Conservation (phyloP, 2,888 invertebrate species). For the Slavum lentiscoides region DNA sequence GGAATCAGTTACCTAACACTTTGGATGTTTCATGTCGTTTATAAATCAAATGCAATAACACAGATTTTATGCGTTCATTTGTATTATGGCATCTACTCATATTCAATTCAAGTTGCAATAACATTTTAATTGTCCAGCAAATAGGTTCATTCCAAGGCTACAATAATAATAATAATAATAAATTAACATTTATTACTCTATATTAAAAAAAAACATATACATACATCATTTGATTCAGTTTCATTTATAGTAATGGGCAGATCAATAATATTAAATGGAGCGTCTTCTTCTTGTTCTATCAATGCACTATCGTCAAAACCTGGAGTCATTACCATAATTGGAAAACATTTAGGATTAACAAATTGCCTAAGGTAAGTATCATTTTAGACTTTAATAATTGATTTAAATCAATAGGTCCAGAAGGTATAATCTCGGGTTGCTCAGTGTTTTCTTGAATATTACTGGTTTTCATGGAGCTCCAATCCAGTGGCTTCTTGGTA, state of each 20-base stretch:
- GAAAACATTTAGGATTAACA: slow-evolving; percentile 44
- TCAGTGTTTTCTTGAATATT: slow-evolving; percentile 17
- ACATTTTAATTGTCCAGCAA: slow-evolving; percentile 57
- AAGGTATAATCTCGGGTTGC: background rate
- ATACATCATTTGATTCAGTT: slow-evolving; percentile 56
- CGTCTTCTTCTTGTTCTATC: slow-evolving; percentile 42
- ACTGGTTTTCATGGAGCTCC: slow-evolving; percentile 22
- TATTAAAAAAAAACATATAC: background rate
- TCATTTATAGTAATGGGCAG: slow-evolving; percentile 56
- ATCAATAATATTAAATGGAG: slow-evolving; percentile 44
- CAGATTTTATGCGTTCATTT: slow-evolving; percentile 43
- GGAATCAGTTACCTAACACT: slow-evolving; percentile 17
- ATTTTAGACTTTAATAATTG: slow-evolving; percentile 44
- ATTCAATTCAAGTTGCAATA: slow-evolving; percentile 56
- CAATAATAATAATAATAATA: background rate
- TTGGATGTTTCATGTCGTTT: slow-evolving; percentile 42
- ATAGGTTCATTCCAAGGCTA: slow-evolving; percentile 57
- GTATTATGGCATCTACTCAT: slow-evolving; percentile 36
- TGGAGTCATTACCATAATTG: slow-evolving; percentile 46
- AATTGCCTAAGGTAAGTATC: slow-evolving; percentile 30
- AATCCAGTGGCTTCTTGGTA: slow-evolving; percentile 18
- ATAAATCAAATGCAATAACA: slow-evolving; percentile 44
- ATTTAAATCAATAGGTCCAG: slow-evolving; percentile 44
- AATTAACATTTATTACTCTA: background rate
- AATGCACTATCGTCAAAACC: slow-evolving; percentile 45